These are phyloP conservation scores for Drosophila erecta DNA, from an alignment of 1,140 invertebrate genomes.

Conservation along the genomic window DNA sequence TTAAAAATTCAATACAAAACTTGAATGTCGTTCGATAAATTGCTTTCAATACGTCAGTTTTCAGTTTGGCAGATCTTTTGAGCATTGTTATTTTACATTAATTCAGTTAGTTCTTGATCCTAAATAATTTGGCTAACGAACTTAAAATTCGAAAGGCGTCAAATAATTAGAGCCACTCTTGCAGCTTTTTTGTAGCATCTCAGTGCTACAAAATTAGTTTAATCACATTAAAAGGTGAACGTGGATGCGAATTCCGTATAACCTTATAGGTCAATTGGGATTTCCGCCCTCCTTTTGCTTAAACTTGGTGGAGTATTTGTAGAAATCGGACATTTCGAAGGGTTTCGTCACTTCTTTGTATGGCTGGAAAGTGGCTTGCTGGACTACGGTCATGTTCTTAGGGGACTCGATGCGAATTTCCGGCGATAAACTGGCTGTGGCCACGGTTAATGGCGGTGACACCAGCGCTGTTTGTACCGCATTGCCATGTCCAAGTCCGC, in stretches of 20 bases:
- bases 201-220: slow-evolving; percentile 27
- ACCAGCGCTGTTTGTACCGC: slow-evolving; percentile 51
- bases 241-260: slow-evolving; percentile 5
- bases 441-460: slow-evolving; percentile 68
- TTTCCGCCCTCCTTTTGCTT: slow-evolving; percentile 86
- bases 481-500: slow-evolving; percentile 23
- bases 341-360: slow-evolving; percentile 97
- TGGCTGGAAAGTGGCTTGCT: slow-evolving; percentile 94
- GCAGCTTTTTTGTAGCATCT: slow-evolving; percentile 7
- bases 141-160: slow-evolving; percentile 30
- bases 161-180: slow-evolving; percentile 3
- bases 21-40: slow-evolving; percentile 8
- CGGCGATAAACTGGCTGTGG: slow-evolving; percentile 71
- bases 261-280: slow-evolving; percentile 60
- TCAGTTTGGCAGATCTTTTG: slow-evolving; percentile 22
- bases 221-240: slow-evolving; percentile 43
- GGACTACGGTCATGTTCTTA: slow-evolving; percentile 93
- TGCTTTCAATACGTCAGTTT: slow-evolving; percentile 14
- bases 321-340: slow-evolving; percentile 98
- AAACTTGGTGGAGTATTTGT: slow-evolving; percentile 98
- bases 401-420: slow-evolving; percentile 89
- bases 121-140: slow-evolving; percentile 29
- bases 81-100: slow-evolving; percentile 21
- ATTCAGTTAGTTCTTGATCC: slow-evolving; percentile 23
- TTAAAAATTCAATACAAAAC: slow-evolving; percentile 8